Evolutionary conservation across 2,113 vertebrate species (phyloP).

Genomic region (Tauraco erythrolophus): DNA sequence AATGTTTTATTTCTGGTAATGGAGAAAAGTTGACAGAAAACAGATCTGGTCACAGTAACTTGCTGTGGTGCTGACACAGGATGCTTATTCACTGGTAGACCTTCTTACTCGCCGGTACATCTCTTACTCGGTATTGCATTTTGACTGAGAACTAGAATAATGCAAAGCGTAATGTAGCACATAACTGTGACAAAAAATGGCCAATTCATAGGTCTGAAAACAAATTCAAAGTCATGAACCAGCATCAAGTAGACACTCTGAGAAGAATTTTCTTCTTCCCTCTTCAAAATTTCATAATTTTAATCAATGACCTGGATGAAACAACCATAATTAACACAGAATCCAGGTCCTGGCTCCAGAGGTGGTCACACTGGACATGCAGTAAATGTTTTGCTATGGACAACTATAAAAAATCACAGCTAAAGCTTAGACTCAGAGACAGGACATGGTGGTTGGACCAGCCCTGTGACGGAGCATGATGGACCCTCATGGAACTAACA

Average conservation of each 20-base stretch:
- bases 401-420: not conserved
- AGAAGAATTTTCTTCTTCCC: not conserved
- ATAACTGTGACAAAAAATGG: not conserved
- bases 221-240: not conserved
- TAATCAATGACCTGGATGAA: not conserved
- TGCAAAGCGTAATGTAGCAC: not conserved
- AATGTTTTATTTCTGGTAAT: not conserved
- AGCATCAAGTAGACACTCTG: not conserved
- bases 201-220: not conserved
- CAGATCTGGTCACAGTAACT: not conserved
- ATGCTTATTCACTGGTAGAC: not conserved
- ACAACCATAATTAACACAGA: not conserved
- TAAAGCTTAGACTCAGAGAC: not conserved
- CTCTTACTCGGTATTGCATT: not conserved
- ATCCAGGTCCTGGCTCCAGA: not conserved
- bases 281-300: not conserved
- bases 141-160: not conserved
- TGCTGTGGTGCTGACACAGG: not conserved
- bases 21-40: not conserved
- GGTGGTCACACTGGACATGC: not conserved
- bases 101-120: not conserved
- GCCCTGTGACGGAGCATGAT: no score
- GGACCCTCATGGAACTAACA: not conserved
- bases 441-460: not conserved
- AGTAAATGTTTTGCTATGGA: not conserved